Evolutionary conservation across 1,140 invertebrate genomes (phyloP), one percentile per base, ranked within the genome.

Genomic region (Stegodyphus mimosarum): DNA sequence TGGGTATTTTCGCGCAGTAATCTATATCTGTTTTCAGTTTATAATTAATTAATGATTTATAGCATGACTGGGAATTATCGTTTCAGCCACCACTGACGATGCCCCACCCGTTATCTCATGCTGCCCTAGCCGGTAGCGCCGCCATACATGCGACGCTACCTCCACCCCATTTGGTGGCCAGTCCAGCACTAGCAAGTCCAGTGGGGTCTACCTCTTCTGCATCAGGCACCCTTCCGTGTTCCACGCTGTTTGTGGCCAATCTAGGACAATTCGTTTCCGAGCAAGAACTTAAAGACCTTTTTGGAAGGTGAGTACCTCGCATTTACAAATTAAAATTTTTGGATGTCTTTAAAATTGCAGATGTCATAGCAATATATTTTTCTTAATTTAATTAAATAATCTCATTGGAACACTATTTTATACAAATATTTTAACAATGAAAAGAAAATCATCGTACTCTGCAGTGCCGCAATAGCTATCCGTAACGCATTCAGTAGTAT

Each of bases 231-330:
- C 95, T 87, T 11, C 97, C 97, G 71, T 99, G 97, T 92, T 99
- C 97, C 78, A 99, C 98, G 83, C 94, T 89, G n/a, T 88, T 87
- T 71, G 87, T 88, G 48, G 88, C 87, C 71, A 88, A 88, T 77
- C 78, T 87, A 9, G 88, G 87, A 53, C 88, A 89, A 75, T 87
- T 87, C 73, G 80, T 88, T 60, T 87, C 86, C 5, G 87, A 87
- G 81, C 86, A 89, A 52, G 87, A 89, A 67, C 81, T 89, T 66
- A 98, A 98, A 92, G 96, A 98, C 91, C 95, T 99, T 89, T 99
- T 98, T 92, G 96, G 94, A 93, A 98, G 96, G 97, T 99, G 92
- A 93, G 92, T 92, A 78, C 5, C 55, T 60, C 55, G 2, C 55
- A 33, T 33, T 33, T 33, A 1, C 1, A 33, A 33, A 33, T 33